These are phyloP conservation scores for Gnathonemus longibarbis DNA, from an alignment of 2,113 vertebrate genomes.

Conservation along the genomic window DNA sequence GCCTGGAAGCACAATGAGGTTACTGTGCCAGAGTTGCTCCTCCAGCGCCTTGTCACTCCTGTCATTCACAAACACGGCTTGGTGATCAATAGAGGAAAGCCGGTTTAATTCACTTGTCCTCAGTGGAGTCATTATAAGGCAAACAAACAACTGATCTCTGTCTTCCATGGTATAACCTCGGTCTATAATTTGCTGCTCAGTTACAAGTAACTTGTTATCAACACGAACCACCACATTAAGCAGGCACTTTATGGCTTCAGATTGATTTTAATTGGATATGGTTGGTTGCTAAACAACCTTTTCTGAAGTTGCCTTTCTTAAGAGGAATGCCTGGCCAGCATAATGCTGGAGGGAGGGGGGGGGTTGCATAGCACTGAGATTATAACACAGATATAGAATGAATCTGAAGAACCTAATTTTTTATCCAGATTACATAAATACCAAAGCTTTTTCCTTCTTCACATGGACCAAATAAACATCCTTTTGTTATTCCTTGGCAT, in stretches of 20 bases:
- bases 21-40: background rate
- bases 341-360: background rate
- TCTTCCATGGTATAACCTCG: constrained; percentile 15
- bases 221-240: constrained; percentile 12
- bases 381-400: background rate
- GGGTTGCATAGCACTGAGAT: background rate
- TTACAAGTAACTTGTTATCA: constrained; percentile 22
- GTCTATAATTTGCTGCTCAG: constrained; percentile 23
- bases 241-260: background rate
- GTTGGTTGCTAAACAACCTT: constrained; percentile 24
- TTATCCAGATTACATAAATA: background rate
- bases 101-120: constrained; percentile 19
- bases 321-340: background rate
- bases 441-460: background rate
- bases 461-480: background rate
- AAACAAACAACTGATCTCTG: constrained; percentile 23
- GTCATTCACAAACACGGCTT: constrained; percentile 4
- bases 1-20: background rate
- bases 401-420: background rate
- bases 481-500: background rate
- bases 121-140: constrained; percentile 16
- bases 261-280: constrained; percentile 28
- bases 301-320: constrained; percentile 5
- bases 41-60: background rate
- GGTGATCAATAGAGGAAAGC: constrained; percentile 21